Percentiles rank a stretch among this genome's conserved stretches.
Conservation (phyloP, 1,140 invertebrate genomes). For the Globodera rostochiensis region DNA sequence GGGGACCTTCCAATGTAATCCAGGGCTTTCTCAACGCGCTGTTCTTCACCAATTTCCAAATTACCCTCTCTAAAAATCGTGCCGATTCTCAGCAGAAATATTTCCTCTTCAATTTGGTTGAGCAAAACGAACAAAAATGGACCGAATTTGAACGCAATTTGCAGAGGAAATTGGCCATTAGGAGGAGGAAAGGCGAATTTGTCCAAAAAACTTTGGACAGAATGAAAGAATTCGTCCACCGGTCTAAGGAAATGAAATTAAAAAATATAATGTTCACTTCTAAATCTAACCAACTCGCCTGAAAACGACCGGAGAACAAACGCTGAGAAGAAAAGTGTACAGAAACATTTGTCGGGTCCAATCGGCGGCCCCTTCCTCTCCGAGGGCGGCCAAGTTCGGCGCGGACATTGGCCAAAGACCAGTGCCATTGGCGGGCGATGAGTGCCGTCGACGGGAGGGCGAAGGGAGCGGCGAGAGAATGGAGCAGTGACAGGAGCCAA, state of each 20-base stretch:
- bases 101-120: slow-evolving; percentile 38
- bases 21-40: neutral
- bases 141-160: neutral
- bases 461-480: neutral
- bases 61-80: neutral
- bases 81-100: slow-evolving; percentile 28
- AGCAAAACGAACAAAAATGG: slow-evolving; percentile 35
- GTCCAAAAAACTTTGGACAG: slow-evolving; percentile 21
- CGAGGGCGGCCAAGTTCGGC: neutral
- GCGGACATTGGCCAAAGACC: neutral
- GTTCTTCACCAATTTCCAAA: neutral
- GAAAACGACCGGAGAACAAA: slow-evolving; percentile 31
- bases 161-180: slow-evolving; percentile 16
- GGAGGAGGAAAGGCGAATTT: neutral
- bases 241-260: slow-evolving; percentile 30
- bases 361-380: neutral
- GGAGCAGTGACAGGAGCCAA: neutral
- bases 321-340: slow-evolving; percentile 29
- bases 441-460: neutral
- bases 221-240: slow-evolving; percentile 37
- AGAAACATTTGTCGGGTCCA: slow-evolving; percentile 13
- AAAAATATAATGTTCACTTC: neutral
- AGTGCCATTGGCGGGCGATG: neutral
- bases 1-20: neutral
- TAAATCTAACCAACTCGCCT: neutral